Evolutionary conservation across 1,140 invertebrate species (phyloP), one percentile per base, ranked within the genome.

Genomic region (Macrobrachium rosenbergii): DNA sequence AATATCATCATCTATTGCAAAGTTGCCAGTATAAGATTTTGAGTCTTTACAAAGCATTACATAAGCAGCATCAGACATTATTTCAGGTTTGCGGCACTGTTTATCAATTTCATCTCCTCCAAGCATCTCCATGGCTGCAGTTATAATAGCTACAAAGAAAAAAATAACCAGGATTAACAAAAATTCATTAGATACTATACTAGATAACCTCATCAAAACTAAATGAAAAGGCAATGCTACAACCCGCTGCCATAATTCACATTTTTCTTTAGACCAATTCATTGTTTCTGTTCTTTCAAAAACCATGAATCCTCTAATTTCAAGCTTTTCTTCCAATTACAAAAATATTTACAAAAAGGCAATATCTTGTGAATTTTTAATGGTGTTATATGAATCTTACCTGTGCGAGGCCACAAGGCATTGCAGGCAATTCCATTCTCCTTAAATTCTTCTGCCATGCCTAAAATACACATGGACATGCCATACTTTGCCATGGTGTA

Each of bases 401-500:
- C 96, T 91, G 98, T 99, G 92, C 94, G 95, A 2, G 98, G 98
- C 99, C 99, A 99, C 0, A 99, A 93, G 5, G 98, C 97, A 93
- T 99, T 99, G 0, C 99, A 98, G 64, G 96, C 98, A 90, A 99
- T 96, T 77, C 95, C 95, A 84, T 95, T 94, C 11, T 94, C 95
- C 88, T 99, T 96, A 59, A 90, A 89, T 93, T 99, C 99, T 89
- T 96, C 96, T 64, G 97, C 93, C 97, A 99, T 99, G 63, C 99
- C 98, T 19, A 99, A 93, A 2, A 97, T 97, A 93, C 98, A 99
- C 97, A 99, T 97, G 0, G 97, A 99, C 99, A 99, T 99, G 28
- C 98, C 98, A 91, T 98, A 99, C 91, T 99, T 99, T 1, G 98
- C 96, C 95, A 99, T 99, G 0, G 98, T 99, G 92, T 99, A 99